phyloP scores from a whole-genome alignment of 2,888 invertebrate genomes.

The Tridacna crocea region DNA sequence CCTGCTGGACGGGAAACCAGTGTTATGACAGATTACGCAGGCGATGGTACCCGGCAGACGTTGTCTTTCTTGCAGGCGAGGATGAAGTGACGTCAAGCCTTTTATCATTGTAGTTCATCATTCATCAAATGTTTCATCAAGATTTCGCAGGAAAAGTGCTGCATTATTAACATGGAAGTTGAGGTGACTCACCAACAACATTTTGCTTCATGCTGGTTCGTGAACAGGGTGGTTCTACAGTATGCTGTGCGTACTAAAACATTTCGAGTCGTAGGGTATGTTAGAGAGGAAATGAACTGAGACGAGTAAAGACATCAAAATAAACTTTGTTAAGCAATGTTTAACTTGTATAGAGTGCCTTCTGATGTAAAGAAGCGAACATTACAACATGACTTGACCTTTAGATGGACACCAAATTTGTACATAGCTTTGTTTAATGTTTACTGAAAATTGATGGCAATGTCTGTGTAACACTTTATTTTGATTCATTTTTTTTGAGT shows the following conservation, averaged over 20 bases:
- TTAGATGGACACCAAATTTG: neutral
- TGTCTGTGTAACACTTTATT: too few relatives aligned
- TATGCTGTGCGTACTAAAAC: neutral
- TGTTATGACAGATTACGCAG: slow-evolving; percentile 11
- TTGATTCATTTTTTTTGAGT: too few relatives aligned
- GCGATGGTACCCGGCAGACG: slow-evolving; percentile 18
- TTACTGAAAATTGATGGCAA: neutral
- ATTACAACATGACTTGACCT: neutral
- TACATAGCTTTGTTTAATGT: neutral
- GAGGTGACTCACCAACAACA: neutral
- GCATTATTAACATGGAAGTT: neutral
- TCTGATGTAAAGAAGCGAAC: neutral
- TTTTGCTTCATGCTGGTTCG: slow-evolving; percentile 18
- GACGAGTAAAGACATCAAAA: too few relatives aligned
- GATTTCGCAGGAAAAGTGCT: slow-evolving; percentile 26
- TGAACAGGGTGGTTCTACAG: neutral
- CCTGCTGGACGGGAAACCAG: slow-evolving; percentile 52
- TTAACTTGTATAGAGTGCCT: neutral
- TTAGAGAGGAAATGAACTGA: neutral
- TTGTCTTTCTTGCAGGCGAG: slow-evolving; percentile 47
- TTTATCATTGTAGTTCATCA: neutral
- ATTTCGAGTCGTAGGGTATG: neutral
- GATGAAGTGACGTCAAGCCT: neutral
- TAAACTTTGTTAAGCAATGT: too few relatives aligned
- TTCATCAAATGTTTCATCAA: slow-evolving; percentile 8